Evolutionary conservation across 2,888 invertebrate species (phyloP).

Genomic region (Morpho deidamia): DNA sequence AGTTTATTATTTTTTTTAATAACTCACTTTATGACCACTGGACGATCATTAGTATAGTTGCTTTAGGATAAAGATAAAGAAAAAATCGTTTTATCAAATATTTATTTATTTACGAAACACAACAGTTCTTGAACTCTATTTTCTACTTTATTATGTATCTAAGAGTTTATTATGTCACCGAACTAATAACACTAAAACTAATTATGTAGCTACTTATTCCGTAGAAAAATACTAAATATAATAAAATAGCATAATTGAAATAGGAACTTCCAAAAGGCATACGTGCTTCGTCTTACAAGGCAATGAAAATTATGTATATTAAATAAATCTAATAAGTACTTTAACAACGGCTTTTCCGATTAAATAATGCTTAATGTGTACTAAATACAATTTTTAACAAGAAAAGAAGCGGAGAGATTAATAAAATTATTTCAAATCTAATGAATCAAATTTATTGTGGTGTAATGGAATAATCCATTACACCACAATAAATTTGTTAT

Average conservation of each 20-base stretch:
- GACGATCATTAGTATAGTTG: no score
- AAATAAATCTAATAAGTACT: slow-evolving; percentile 30
- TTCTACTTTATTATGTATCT: slow-evolving; percentile 16
- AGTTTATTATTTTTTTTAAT: no score
- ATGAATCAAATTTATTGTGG: no score
- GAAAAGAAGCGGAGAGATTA: no score
- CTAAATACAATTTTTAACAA: neutral
- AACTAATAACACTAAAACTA: slow-evolving; percentile 19
- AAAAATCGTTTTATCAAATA: slow-evolving; percentile 5
- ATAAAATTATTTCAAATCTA: no score
- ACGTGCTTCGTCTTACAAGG: slow-evolving; percentile 10
- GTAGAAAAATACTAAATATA: slow-evolving; percentile 30
- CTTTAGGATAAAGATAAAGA: neutral
- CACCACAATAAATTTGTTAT: no score
- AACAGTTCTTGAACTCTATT: slow-evolving; percentile 3
- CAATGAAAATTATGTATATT: slow-evolving; percentile 25
- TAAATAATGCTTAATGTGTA: slow-evolving; percentile 1
- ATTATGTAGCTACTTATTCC: slow-evolving; percentile 13
- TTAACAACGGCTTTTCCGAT: neutral
- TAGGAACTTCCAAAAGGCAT: slow-evolving; percentile 41
- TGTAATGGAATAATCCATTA: no score
- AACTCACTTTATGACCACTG: no score
- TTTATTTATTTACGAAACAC: slow-evolving; percentile 13
- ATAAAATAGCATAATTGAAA: slow-evolving; percentile 35
- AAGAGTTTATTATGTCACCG: slow-evolving; percentile 26